Percentiles rank a stretch among this genome's conserved stretches.
Evolutionary conservation across 2,113 vertebrate species (phyloP).

Genomic region (Aythya baeri): DNA sequence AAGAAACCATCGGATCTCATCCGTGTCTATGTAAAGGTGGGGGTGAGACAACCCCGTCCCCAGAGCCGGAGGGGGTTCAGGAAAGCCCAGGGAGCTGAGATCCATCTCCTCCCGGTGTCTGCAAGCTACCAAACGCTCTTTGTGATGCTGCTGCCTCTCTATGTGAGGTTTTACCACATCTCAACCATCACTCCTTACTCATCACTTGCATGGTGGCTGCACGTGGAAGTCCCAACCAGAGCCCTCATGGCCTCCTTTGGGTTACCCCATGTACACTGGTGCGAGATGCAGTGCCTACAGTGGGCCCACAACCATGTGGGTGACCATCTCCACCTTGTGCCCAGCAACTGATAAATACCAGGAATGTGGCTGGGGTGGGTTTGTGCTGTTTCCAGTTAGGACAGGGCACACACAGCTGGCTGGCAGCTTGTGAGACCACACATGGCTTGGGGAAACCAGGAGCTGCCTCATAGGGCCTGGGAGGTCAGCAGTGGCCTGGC

Average conservation of each 20-base stretch:
- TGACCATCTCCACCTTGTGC: fast-evolving
- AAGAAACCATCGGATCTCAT: no score
- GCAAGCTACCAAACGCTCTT: background rate
- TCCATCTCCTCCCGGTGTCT: background rate
- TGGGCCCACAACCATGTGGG: fast-evolving
- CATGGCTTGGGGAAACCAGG: background rate
- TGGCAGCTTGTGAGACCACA: background rate
- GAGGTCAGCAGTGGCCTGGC: background rate
- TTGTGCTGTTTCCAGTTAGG: background rate
- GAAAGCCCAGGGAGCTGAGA: background rate
- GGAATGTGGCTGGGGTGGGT: fast-evolving
- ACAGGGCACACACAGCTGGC: fast-evolving
- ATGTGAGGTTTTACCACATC: background rate
- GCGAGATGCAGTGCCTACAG: fast-evolving
- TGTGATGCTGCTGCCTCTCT: background rate
- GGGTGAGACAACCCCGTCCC: background rate
- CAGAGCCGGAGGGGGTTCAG: background rate
- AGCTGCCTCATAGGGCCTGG: background rate
- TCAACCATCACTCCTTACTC: background rate
- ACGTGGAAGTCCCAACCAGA: fast-evolving
- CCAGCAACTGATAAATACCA: fast-evolving
- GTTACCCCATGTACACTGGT: background rate
- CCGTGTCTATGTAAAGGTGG: background rate
- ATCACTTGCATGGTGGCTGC: background rate
- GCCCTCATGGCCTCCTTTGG: background rate